Evolutionary conservation across 2,888 invertebrate genomes (phyloP).

Genomic region (Lycophotia porphyrea): DNA sequence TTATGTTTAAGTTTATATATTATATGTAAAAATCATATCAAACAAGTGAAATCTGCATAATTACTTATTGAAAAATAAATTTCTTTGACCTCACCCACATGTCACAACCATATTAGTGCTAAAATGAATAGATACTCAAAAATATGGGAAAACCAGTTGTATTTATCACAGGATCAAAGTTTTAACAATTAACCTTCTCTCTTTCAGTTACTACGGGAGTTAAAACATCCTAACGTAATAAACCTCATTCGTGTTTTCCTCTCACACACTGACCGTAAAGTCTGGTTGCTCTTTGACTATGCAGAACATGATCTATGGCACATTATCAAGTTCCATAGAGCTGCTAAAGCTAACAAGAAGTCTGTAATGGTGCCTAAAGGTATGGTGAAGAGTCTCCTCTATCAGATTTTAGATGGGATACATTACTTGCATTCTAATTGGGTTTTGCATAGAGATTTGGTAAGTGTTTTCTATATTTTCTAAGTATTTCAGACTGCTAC

Average conservation of each 20-base stretch:
- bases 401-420: constrained; percentile 99
- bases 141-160: neutral
- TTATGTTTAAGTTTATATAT: too few relatives aligned
- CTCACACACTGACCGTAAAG: constrained; percentile 98
- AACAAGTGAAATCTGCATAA: neutral
- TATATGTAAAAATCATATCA: neutral
- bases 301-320: constrained; percentile 99
- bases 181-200: neutral
- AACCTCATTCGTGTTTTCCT: constrained; percentile 98
- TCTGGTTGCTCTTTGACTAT: constrained; percentile 99
- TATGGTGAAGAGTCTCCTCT: constrained; percentile 99
- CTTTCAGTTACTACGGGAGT: constrained; percentile 96
- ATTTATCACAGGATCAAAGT: neutral
- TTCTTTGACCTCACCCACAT: neutral
- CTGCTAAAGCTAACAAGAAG: constrained; percentile 99
- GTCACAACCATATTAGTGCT: neutral
- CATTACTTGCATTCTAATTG: constrained; percentile 99
- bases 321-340: constrained; percentile 99
- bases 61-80: neutral
- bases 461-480: constrained; percentile 79
- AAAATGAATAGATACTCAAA: neutral
- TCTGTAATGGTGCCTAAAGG: constrained; percentile 98
- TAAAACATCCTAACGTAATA: constrained; percentile 99
- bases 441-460: constrained; percentile 99
- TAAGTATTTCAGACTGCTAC: neutral